These are phyloP conservation scores for Nycticorax nycticorax DNA, from an alignment of 2,113 vertebrate genomes.

Conservation along the genomic window DNA sequence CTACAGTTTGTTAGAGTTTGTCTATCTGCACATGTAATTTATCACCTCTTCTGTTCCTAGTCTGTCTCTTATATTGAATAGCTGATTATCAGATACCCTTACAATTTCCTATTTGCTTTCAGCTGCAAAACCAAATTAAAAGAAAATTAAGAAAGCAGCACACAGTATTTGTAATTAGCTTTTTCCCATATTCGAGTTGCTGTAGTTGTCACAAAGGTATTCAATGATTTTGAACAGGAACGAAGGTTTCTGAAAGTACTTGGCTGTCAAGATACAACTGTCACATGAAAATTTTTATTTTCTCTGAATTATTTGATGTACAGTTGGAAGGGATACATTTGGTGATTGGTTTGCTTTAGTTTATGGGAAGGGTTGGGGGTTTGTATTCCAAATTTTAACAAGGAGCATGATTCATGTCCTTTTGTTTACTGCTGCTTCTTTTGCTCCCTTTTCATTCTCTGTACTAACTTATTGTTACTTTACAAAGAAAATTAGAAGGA, in stretches of 20 bases:
- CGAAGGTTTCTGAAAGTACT: neutral
- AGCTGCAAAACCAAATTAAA: neutral
- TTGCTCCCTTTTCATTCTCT: neutral
- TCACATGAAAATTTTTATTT: neutral
- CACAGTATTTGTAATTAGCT: neutral
- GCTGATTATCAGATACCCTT: neutral
- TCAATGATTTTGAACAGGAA: neutral
- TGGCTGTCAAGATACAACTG: neutral
- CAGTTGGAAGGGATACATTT: neutral
- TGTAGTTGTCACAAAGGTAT: neutral
- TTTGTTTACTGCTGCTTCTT: neutral
- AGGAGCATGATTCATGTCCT: neutral
- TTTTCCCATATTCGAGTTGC: neutral
- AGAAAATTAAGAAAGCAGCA: neutral
- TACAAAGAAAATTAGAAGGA: neutral
- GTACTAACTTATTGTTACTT: neutral
- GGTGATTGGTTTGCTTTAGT: neutral
- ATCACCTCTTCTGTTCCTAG: neutral
- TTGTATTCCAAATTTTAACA: neutral
- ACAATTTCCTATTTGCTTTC: neutral
- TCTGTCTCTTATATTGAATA: neutral
- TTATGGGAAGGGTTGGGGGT: neutral
- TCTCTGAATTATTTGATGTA: neutral
- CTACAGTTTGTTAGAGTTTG: neutral
- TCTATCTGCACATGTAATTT: neutral